These are phyloP conservation scores for Pterostichus niger DNA, from an alignment of 2,888 invertebrate species.

Conservation along the genomic window DNA sequence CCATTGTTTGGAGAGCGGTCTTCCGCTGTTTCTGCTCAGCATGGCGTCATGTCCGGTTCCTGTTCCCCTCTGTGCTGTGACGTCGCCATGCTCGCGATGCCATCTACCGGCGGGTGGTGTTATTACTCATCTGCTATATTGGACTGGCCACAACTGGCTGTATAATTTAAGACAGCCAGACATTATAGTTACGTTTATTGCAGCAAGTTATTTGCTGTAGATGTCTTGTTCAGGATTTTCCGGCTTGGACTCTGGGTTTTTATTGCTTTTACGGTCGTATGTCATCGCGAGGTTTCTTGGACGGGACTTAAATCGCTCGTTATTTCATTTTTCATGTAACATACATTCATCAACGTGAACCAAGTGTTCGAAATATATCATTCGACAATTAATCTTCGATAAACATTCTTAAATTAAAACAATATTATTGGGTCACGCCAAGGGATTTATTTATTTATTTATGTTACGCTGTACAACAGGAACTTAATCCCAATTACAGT, in stretches of 20 bases:
- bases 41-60: conserved; percentile 79
- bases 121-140: conserved; percentile 7
- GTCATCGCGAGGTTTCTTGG: neutral
- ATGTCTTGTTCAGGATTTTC: conserved; percentile 61
- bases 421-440: too few species aligned
- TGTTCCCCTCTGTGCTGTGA: conserved; percentile 71
- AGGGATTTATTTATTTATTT: too few species aligned
- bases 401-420: too few species aligned
- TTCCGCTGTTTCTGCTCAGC: conserved; percentile 78
- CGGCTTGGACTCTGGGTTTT: conserved; percentile 30
- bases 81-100: conserved; percentile 68
- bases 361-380: too few species aligned
- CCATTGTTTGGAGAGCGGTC: conserved; percentile 74
- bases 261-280: conserved; percentile 18
- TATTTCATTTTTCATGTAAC: too few species aligned
- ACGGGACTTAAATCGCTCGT: too few species aligned
- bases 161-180: conserved; percentile 5
- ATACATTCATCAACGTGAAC: too few species aligned
- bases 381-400: too few species aligned
- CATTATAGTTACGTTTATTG: conserved; percentile 47
- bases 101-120: conserved; percentile 4
- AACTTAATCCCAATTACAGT: too few species aligned
- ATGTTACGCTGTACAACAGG: too few species aligned
- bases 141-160: neutral
- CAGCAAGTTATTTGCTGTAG: conserved; percentile 55